These are phyloP conservation scores for Philhelius pedissequus DNA, from an alignment of 2,888 invertebrate genomes.

Conservation along the genomic window DNA sequence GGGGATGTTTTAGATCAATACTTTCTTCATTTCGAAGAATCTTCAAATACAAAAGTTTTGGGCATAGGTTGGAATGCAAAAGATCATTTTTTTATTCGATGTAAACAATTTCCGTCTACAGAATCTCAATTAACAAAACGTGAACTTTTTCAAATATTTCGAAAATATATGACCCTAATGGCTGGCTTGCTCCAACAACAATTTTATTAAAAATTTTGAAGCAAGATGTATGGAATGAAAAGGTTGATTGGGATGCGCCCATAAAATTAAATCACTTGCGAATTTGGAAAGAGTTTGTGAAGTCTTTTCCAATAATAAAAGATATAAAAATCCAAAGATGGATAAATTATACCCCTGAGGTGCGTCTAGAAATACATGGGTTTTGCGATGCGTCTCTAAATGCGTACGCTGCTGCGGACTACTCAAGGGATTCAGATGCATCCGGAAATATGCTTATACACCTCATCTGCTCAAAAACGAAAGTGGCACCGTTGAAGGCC, in stretches of 20 bases:
- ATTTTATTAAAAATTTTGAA: constrained; percentile 47
- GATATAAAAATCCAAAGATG: background rate
- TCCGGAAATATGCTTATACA: too few species aligned
- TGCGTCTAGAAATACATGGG: too few species aligned
- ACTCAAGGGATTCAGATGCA: background rate
- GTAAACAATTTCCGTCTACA: background rate
- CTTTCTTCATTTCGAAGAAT: background rate
- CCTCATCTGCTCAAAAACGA: too few species aligned
- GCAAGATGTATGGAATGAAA: constrained; percentile 55
- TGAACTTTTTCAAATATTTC: constrained; percentile 53
- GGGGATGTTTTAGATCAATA: background rate
- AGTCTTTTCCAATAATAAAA: background rate
- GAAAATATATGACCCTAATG: constrained; percentile 52
- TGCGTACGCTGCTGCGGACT: constrained; percentile 38
- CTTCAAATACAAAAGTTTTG: constrained; percentile 31
- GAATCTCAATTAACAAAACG: constrained; percentile 27
- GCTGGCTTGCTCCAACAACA: constrained; percentile 40
- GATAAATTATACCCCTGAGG: background rate
- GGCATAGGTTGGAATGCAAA: constrained; percentile 57
- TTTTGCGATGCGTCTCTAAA: too few species aligned
- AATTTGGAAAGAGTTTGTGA: background rate
- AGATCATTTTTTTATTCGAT: constrained; percentile 35
- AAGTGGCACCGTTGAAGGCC: too few species aligned
- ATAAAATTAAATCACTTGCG: background rate
- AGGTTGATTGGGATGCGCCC: constrained; percentile 38